Evolutionary conservation across 2,113 vertebrate species (phyloP).

Genomic region (Pseudonaja textilis): DNA sequence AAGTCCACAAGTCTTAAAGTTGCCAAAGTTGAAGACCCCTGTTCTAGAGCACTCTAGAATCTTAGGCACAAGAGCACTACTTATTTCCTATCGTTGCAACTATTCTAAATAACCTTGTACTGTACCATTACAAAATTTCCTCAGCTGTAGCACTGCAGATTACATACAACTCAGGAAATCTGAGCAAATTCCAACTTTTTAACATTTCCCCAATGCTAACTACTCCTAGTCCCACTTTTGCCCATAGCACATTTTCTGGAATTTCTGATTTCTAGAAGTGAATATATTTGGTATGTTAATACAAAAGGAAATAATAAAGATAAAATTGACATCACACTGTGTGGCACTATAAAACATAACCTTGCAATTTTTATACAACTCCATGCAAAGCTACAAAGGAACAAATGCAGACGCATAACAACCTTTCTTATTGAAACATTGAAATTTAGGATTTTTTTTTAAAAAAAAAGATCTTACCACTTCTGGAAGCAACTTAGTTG

Average conservation of each 20-base stretch:
- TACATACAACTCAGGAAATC: neutral
- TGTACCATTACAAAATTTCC: neutral
- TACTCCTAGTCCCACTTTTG: neutral
- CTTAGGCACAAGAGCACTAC: neutral
- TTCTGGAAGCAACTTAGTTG: constrained; percentile 87
- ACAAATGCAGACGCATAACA: neutral
- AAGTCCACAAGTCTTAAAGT: too few relatives aligned
- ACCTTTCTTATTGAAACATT: neutral
- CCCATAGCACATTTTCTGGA: neutral
- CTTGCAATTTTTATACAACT: neutral
- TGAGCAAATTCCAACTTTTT: neutral
- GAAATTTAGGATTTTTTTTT: neutral
- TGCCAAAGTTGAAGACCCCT: too few relatives aligned
- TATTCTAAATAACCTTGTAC: neutral
- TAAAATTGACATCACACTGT: neutral
- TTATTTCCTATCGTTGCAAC: neutral
- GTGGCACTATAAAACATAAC: neutral
- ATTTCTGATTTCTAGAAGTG: neutral
- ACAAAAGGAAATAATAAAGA: neutral
- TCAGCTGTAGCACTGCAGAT: neutral
- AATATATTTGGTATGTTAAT: neutral
- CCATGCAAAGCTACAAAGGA: neutral
- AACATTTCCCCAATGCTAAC: neutral
- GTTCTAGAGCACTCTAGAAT: neutral
- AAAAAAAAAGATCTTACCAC: constrained; percentile 81